phyloP scores from a whole-genome alignment of 2,888 invertebrate species.

The Agrotis clavis region DNA sequence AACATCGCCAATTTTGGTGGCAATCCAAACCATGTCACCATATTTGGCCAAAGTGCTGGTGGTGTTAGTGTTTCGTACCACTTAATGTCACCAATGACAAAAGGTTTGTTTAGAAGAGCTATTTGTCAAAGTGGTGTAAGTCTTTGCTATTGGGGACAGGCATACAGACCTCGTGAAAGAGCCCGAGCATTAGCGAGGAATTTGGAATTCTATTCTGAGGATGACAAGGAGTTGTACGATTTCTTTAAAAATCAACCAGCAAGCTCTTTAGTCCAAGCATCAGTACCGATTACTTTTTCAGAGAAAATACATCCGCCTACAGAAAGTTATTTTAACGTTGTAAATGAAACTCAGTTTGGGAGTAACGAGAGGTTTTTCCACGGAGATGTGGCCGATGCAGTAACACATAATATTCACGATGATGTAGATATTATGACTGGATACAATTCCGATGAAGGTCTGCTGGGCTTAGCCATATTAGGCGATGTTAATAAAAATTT shows the following conservation, averaged over 20 bases:
- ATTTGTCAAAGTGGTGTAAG: conserved; percentile 5
- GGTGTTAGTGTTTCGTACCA: neutral
- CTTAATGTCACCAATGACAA: neutral
- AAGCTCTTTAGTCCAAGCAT: neutral
- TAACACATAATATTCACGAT: neutral
- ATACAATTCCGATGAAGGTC: neutral
- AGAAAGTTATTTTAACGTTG: conserved; percentile 1
- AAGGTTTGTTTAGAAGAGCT: neutral
- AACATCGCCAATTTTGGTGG: neutral
- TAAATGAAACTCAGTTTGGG: neutral
- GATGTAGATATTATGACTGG: neutral
- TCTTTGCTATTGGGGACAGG: neutral
- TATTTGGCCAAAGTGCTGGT: neutral
- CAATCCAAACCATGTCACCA: neutral
- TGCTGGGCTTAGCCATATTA: neutral
- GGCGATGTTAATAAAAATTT: neutral
- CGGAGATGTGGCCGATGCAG: neutral
- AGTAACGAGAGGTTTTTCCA: neutral
- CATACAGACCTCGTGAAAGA: neutral
- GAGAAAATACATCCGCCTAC: neutral
- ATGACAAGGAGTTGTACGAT: neutral
- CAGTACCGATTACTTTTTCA: neutral
- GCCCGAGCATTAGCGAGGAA: neutral
- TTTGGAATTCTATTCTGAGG: neutral
- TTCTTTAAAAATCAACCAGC: neutral